phyloP scores from a whole-genome alignment of 2,888 invertebrate species.

The Vandiemenella viatica region DNA sequence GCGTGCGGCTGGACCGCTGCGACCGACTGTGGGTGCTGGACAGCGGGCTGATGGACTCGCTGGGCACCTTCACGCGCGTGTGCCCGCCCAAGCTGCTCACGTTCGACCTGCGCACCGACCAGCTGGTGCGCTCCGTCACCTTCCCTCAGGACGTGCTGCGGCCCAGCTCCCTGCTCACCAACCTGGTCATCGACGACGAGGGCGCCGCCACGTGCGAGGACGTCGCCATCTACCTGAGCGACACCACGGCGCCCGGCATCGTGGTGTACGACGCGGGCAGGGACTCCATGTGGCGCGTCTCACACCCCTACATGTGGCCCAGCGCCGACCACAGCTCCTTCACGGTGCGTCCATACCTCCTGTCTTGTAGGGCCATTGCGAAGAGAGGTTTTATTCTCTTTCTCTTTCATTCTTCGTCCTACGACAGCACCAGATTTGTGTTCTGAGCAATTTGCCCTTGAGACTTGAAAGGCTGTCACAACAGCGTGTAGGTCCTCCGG shows the following conservation, averaged over 20 bases:
- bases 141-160: constrained; percentile 45
- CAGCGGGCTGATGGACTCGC: constrained; percentile 45
- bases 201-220: constrained; percentile 47
- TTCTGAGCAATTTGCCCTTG: too few species aligned
- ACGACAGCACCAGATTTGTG: too few species aligned
- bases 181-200: constrained; percentile 58
- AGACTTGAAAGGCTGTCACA: too few species aligned
- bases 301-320: constrained; percentile 73
- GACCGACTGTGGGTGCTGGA: constrained; percentile 71
- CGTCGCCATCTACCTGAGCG: constrained; percentile 63
- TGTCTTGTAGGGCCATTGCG: neutral
- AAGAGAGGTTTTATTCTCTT: neutral
- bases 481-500: too few species aligned
- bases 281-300: constrained; percentile 65
- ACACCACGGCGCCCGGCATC: constrained; percentile 59
- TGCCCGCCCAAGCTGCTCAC: constrained; percentile 71
- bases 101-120: constrained; percentile 60
- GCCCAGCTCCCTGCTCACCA: constrained; percentile 60
- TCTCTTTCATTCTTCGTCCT: neutral
- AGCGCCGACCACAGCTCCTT: constrained; percentile 66
- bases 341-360: constrained; percentile 25
- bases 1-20: constrained; percentile 60
- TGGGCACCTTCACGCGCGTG: constrained; percentile 24
- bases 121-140: constrained; percentile 44
- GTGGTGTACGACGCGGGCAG: constrained; percentile 51